Evolutionary conservation across 2,888 invertebrate species (phyloP), one percentile per base, ranked within the genome.

Genomic region (Strigamia crassipes): DNA sequence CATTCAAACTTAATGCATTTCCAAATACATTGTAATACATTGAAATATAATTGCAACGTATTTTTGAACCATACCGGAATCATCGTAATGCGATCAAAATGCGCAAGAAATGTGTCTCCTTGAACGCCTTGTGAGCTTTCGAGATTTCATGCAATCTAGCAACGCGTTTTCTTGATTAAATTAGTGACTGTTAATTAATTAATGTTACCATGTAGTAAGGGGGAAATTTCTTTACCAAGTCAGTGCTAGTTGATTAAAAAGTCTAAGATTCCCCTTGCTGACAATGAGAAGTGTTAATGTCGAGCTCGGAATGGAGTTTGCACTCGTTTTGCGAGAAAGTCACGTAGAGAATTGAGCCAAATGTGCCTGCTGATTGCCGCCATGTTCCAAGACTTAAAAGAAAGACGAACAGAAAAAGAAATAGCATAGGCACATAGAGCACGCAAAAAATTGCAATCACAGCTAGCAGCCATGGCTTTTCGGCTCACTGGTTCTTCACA

Each of bases 171-270:
- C 56, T 56, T 56, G 56, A 56, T 56, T 56, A 56, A 56, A 56
- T 56, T 56, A 56, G 18, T n/a, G 56, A 38, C 38, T 56, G 56
- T 56, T 56, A 56, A 56, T 56, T 56, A 56, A 56, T 56, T 56
- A 56, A 56, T 56, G 56, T 56, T 56, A 56, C 6, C 56, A 56
- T 56, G n/a, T 56, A 56, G 56, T 56, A 56, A 56, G 56, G 18
- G 56, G 21, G 18, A 56, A 56, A 56, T 56, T 56, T 56, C 56
- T 56, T 56, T 18, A 56, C 8, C 56, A 56, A 56, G 56, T 56
- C 56, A 56, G 56, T 56, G 56, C 56, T 56, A 56, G 56, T 56
- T 56, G 56, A 56, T 56, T 56, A 56, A 56, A 56, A 56, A 56
- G 56, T 56, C 56, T 56, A 56, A 56, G 56, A 56, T 56, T 56